Percentiles rank a stretch among this genome's conserved stretches.
phyloP scores from a whole-genome alignment of 2,888 invertebrate genomes.

The Chalcis sispes region DNA sequence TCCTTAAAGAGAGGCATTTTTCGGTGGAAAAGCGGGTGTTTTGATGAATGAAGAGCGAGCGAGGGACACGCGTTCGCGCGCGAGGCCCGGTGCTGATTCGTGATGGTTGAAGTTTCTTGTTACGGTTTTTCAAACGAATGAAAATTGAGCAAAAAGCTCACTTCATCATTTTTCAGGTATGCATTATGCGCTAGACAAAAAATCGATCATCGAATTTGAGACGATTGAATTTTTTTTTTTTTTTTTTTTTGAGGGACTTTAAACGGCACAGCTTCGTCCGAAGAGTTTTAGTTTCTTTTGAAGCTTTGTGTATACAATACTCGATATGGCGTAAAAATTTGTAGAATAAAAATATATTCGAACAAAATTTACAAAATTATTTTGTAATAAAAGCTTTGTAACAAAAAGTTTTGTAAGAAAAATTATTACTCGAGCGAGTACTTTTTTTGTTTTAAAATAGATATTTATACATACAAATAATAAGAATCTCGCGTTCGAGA shows the following conservation, averaged over 20 bases:
- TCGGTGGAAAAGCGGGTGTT: slow-evolving; percentile 19
- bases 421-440: too few species aligned
- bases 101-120: slow-evolving; percentile 5
- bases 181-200: slow-evolving; percentile 13
- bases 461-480: too few species aligned
- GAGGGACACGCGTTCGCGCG: neutral
- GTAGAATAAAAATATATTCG: too few species aligned
- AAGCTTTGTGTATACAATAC: too few species aligned
- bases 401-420: too few species aligned
- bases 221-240: slow-evolving; percentile 19
- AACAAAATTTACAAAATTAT: too few species aligned
- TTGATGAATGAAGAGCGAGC: neutral
- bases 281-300: neutral
- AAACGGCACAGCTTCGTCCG: neutral
- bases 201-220: slow-evolving; percentile 44
- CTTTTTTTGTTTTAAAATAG: too few species aligned
- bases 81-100: slow-evolving; percentile 32
- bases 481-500: too few species aligned
- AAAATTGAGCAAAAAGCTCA: neutral
- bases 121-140: neutral
- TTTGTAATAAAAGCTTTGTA: too few species aligned
- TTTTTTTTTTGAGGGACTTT: neutral
- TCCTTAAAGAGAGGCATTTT: neutral
- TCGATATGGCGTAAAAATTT: too few species aligned
- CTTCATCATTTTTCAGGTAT: slow-evolving; percentile 24